Conservation (phyloP, 2,113 vertebrate genomes). For the Tauraco erythrolophus region DNA sequence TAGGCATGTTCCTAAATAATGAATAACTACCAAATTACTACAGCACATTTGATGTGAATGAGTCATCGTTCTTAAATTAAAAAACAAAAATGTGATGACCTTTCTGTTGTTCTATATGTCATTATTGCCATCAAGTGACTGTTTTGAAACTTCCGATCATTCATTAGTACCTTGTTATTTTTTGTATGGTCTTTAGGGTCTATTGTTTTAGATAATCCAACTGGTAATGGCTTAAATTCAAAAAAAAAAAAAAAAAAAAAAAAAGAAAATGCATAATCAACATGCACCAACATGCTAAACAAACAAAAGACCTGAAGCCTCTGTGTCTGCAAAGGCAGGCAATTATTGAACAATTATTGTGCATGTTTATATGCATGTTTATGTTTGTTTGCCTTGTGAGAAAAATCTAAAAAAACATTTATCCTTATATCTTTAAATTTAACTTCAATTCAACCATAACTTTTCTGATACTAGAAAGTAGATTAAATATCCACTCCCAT, state of each 20-base stretch:
- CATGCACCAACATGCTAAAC: not conserved
- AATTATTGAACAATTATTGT: not conserved
- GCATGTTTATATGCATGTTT: not conserved
- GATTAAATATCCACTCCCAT: not conserved
- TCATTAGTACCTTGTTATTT: not conserved
- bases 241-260: not conserved
- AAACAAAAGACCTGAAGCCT: not conserved
- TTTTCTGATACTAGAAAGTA: not conserved
- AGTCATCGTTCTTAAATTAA: not conserved
- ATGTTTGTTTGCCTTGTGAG: not conserved
- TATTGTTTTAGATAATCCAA: slow-evolving; percentile 10
- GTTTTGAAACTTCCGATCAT: not conserved
- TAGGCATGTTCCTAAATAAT: not conserved
- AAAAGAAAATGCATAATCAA: not conserved
- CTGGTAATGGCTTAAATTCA: not conserved
- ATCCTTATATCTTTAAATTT: not conserved
- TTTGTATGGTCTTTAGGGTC: not conserved
- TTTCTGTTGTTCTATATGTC: not conserved
- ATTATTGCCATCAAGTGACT: not conserved
- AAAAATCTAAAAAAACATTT: not conserved
- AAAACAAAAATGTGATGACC: not conserved
- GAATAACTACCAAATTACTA: not conserved
- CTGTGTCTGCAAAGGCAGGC: not conserved
- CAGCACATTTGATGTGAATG: not conserved
- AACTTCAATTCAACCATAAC: not conserved